phyloP scores from a whole-genome alignment of 2,113 vertebrate genomes.

The Climacteris rufus region DNA sequence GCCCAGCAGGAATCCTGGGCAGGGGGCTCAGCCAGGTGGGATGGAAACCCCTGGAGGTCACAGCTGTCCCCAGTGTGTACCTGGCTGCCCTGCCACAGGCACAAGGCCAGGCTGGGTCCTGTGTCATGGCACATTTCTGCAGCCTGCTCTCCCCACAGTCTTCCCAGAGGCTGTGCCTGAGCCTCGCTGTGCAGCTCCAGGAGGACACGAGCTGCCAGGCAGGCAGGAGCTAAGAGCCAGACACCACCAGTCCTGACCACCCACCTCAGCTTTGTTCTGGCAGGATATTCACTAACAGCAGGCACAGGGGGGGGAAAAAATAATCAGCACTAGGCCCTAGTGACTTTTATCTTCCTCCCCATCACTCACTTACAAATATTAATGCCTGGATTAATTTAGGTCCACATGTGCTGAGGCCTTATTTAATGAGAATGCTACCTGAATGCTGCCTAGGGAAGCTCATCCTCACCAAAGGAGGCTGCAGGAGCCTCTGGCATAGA shows the following conservation, averaged over 20 bases:
- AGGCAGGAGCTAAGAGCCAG: neutral
- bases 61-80: accelerated
- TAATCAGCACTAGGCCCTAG: neutral
- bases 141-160: accelerated
- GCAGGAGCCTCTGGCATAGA: neutral
- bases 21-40: neutral
- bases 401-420: neutral
- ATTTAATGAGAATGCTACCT: neutral
- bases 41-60: neutral
- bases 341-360: neutral
- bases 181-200: neutral
- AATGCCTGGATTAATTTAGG: neutral
- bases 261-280: neutral
- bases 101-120: neutral
- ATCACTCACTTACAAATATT: neutral
- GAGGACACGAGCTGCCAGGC: neutral
- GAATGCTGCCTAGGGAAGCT: neutral
- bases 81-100: neutral
- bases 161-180: neutral
- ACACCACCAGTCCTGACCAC: neutral
- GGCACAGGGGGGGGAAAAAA: neutral
- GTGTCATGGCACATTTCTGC: neutral
- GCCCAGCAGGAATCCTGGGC: neutral
- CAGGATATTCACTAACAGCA: neutral
- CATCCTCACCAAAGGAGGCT: neutral